Evolutionary conservation across 2,797 vertebrate genomes (phyloP).

Genomic region (Australoheros facetus): DNA sequence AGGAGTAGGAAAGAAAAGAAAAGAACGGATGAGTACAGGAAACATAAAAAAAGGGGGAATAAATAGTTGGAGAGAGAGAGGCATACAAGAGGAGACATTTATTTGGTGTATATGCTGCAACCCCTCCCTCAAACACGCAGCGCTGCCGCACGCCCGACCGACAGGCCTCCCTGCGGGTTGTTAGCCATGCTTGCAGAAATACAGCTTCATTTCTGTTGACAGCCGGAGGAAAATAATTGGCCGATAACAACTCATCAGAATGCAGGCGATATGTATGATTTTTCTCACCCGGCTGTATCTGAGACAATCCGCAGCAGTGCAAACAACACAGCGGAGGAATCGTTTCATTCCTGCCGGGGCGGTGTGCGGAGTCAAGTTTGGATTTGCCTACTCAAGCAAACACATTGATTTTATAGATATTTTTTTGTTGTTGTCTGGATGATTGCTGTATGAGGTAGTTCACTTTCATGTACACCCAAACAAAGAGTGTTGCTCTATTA

Average conservation of each 20-base stretch:
- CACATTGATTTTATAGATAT: constrained; percentile 41
- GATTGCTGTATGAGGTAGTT: not conserved
- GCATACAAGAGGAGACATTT: constrained; percentile 39
- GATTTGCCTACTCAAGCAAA: constrained; percentile 31
- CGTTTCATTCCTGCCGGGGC: constrained; percentile 48
- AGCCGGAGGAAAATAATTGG: constrained; percentile 78
- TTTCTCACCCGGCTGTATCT: constrained; percentile 64
- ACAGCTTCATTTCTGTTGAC: constrained; percentile 77
- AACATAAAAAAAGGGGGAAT: constrained; percentile 25
- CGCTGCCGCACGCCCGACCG: constrained; percentile 27
- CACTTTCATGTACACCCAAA: not conserved
- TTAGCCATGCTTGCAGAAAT: constrained; percentile 73
- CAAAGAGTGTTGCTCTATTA: not conserved
- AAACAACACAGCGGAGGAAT: constrained; percentile 60
- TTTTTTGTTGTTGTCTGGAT: not conserved
- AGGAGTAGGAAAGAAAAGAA: not conserved
- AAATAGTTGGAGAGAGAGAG: not conserved
- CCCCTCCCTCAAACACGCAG: constrained; percentile 12
- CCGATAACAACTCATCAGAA: constrained; percentile 74
- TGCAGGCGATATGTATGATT: constrained; percentile 72
- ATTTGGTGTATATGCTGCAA: constrained; percentile 49
- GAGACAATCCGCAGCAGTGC: constrained; percentile 59
- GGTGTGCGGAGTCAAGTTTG: constrained; percentile 42
- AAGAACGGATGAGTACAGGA: constrained; percentile 5
- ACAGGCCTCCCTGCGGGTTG: constrained; percentile 70